Percentiles rank a stretch among this genome's conserved stretches.
Evolutionary conservation across 2,888 invertebrate species (phyloP).

Genomic region (Heliconius ismenius): DNA sequence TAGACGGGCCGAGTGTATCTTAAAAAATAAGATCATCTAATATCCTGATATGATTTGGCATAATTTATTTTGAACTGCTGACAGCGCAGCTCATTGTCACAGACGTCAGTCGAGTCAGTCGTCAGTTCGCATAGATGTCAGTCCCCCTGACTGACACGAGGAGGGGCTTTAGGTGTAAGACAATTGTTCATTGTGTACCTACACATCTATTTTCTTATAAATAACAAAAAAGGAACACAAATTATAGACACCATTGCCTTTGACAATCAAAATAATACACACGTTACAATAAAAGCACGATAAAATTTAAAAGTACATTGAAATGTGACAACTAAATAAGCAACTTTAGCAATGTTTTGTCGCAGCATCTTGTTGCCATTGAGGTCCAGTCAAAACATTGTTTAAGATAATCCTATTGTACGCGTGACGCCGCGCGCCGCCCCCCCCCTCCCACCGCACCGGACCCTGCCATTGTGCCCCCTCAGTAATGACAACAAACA

Average conservation of each 20-base stretch:
- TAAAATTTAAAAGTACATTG: not conserved
- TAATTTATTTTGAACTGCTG: too few relatives aligned
- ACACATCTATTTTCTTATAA: not conserved
- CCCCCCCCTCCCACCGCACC: not conserved
- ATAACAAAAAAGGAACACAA: not conserved
- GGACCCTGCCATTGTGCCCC: slow-evolving; percentile 18
- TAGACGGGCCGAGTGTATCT: too few relatives aligned
- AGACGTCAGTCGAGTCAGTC: too few relatives aligned
- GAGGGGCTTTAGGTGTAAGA: too few relatives aligned
- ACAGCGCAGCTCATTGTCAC: too few relatives aligned
- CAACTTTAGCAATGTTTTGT: not conserved
- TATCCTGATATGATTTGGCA: too few relatives aligned
- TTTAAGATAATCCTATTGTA: slow-evolving; percentile 21
- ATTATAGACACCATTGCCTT: not conserved
- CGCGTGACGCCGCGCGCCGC: slow-evolving; percentile 14
- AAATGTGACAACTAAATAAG: slow-evolving; percentile 1
- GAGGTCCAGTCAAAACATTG: slow-evolving; percentile 24
- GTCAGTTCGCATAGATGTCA: too few relatives aligned
- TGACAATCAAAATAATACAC: not conserved
- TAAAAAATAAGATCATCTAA: too few relatives aligned
- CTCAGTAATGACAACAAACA: slow-evolving; percentile 22
- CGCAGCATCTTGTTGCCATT: not conserved
- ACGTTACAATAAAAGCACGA: not conserved
- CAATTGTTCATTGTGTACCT: too few relatives aligned
- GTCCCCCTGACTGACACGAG: too few relatives aligned